Percentiles rank a stretch among this genome's conserved stretches.
Evolutionary conservation across 2,888 invertebrate genomes (phyloP).

Genomic region (Orthosia gothica): DNA sequence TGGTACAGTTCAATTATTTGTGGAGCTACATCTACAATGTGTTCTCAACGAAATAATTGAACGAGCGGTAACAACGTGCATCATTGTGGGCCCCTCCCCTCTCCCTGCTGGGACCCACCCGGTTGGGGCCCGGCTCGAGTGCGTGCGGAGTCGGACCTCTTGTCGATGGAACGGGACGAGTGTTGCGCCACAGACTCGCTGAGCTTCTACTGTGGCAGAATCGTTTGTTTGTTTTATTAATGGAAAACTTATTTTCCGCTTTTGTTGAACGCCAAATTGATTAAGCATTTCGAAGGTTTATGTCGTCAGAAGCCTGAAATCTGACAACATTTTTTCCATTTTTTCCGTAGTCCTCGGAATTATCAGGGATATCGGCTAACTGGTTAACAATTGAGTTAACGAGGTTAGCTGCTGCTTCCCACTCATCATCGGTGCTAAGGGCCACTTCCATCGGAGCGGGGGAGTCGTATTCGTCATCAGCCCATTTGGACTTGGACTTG

Average conservation of each 20-base stretch:
- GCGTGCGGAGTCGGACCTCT: conserved; percentile 46
- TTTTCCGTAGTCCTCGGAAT: no score
- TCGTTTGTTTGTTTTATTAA: conserved; percentile 30
- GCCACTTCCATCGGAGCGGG: no score
- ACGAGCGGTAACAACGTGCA: conserved; percentile 47
- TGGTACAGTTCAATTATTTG: conserved; percentile 47
- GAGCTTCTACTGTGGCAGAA: conserved; percentile 15
- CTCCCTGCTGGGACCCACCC: no score
- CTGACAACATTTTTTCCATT: no score
- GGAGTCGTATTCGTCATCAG: no score
- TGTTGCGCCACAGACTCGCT: conserved; percentile 25
- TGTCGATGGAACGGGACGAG: conserved; percentile 20
- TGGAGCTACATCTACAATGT: conserved; percentile 40
- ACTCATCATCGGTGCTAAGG: no score
- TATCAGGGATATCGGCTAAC: no score
- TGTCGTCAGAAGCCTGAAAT: background rate
- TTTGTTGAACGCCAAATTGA: background rate
- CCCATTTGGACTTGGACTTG: no score
- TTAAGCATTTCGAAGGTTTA: background rate
- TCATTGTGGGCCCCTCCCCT: conserved; percentile 19
- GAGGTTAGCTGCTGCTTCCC: no score
- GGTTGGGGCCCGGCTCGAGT: conserved; percentile 25
- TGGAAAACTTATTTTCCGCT: background rate
- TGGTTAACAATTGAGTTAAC: no score
- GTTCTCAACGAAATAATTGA: conserved; percentile 58